A percentile compares a stretch with the other conserved stretches of the same genome.
Evolutionary conservation across 2,113 vertebrate genomes (phyloP).

Genomic region (Oncorhynchus keta): DNA sequence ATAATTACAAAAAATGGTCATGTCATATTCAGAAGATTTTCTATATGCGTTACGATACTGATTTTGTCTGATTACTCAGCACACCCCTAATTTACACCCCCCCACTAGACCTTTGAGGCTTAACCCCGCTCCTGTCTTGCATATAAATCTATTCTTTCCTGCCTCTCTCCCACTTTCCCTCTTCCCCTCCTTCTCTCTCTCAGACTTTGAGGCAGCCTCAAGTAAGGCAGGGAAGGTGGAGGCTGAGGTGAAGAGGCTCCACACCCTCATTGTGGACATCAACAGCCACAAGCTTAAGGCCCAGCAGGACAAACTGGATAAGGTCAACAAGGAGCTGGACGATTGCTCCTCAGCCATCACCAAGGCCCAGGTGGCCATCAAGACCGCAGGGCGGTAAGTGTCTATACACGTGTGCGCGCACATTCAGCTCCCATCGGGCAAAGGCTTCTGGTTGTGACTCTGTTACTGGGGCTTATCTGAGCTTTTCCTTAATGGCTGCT

Average conservation of each 20-base stretch:
- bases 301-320: conserved; percentile 89
- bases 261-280: conserved; percentile 88
- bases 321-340: conserved; percentile 85
- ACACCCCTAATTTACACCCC: neutral
- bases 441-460: neutral
- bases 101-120: neutral
- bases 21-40: neutral
- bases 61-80: too few species aligned
- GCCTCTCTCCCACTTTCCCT: neutral
- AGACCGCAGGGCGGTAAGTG: conserved; percentile 84
- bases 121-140: neutral
- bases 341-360: conserved; percentile 84
- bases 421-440: neutral
- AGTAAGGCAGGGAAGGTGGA: conserved; percentile 83
- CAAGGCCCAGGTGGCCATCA: conserved; percentile 91
- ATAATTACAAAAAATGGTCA: too few species aligned
- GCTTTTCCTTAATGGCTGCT: neutral
- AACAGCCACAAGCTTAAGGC: conserved; percentile 87
- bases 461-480: neutral
- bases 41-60: neutral
- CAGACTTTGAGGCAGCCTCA: conserved; percentile 81
- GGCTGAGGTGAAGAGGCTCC: conserved; percentile 86
- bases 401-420: neutral
- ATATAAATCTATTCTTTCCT: neutral
- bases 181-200: neutral